Percentiles rank a stretch among this genome's conserved stretches.
These are phyloP conservation scores for Pollicipes pollicipes DNA, from an alignment of 1,140 invertebrate species.

Conservation along the genomic window DNA sequence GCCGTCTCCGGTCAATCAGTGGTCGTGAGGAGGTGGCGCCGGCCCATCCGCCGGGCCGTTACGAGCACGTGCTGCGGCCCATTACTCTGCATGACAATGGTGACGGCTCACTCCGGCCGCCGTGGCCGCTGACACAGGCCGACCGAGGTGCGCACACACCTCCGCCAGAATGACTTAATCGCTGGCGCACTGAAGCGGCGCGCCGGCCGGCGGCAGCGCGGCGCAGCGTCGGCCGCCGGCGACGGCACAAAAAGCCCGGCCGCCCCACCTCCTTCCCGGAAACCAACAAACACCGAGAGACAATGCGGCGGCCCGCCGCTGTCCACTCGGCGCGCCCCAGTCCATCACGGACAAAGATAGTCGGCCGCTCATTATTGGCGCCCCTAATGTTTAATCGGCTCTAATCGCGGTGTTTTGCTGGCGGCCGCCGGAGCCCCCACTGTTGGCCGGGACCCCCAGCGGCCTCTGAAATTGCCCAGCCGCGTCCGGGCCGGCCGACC, in stretches of 20 bases:
- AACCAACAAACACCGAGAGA: background rate
- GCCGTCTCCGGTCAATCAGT: background rate
- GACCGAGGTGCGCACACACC: background rate
- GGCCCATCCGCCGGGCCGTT: background rate
- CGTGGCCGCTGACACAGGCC: too few relatives aligned
- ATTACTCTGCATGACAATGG: background rate
- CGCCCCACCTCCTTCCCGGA: background rate
- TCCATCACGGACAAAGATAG: background rate
- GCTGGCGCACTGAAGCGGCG: background rate
- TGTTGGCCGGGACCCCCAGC: background rate
- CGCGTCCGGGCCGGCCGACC: too few relatives aligned
- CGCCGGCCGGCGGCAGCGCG: too few relatives aligned
- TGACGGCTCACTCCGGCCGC: background rate
- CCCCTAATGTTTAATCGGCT: background rate
- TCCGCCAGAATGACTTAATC: background rate
- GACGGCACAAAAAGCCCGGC: background rate
- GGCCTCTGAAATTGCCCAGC: background rate
- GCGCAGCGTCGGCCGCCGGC: too few relatives aligned
- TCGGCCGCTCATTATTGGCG: background rate
- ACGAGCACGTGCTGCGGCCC: background rate
- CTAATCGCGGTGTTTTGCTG: background rate
- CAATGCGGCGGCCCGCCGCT: background rate
- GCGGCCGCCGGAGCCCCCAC: background rate
- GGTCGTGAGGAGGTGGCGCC: background rate
- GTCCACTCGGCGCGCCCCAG: background rate